A percentile compares a stretch with the other conserved stretches of the same genome.
phyloP scores from a whole-genome alignment of 92 coral and sea anemone genomes.

The Zoanthus solanderi region DNA sequence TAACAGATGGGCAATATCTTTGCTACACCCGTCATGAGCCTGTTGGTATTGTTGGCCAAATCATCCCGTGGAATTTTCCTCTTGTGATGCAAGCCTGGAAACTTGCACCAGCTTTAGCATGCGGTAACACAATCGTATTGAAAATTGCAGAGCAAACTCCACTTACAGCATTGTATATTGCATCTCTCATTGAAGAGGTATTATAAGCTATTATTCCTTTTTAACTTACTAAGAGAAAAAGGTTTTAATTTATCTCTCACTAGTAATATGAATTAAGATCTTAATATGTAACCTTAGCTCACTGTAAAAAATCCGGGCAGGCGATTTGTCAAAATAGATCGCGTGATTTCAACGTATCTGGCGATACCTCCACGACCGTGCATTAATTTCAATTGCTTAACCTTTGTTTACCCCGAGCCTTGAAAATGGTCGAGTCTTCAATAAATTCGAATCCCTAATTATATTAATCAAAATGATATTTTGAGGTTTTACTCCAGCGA shows the following conservation, averaged over 20 bases:
- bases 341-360: too few species aligned
- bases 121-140: slow-evolving; percentile 87
- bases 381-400: too few species aligned
- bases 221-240: neutral
- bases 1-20: slow-evolving; percentile 88
- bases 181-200: slow-evolving; percentile 94
- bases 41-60: slow-evolving; percentile 93
- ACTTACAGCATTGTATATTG: slow-evolving; percentile 90
- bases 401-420: too few species aligned
- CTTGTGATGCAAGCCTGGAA: slow-evolving; percentile 87
- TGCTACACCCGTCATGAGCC: slow-evolving; percentile 98
- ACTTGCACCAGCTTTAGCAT: slow-evolving; percentile 94
- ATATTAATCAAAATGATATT: too few species aligned
- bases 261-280: neutral
- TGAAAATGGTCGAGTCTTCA: too few species aligned
- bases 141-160: slow-evolving; percentile 99
- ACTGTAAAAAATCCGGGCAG: too few species aligned
- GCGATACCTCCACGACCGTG: too few species aligned
- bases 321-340: too few species aligned
- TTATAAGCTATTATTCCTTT: neutral
- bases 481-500: too few species aligned
- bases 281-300: too few species aligned
- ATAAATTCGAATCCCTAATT: too few species aligned
- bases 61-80: slow-evolving; percentile 97
- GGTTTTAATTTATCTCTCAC: neutral